Evolutionary conservation across 2,888 invertebrate genomes (phyloP), one percentile per base, ranked within the genome.

Genomic region (Scaptodrosophila latifasciaeformis): DNA sequence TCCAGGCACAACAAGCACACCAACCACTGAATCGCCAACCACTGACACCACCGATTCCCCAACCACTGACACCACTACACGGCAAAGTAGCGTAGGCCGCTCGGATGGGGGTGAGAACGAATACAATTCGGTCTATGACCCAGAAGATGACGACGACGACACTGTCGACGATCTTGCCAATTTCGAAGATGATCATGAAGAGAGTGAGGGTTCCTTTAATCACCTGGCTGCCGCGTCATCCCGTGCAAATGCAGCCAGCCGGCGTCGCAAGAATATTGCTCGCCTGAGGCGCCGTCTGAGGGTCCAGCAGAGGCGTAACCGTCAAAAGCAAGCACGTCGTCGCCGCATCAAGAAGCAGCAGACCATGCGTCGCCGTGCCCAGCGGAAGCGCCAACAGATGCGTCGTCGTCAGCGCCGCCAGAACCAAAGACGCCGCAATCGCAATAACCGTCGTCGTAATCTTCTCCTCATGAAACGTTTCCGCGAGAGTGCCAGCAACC

Each of bases 381-480:
- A 31, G 54, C 70, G 53, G 1, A 24, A 24, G 24, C 65, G 60
- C 35, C 59, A 58, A 49, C 60, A 69, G 21, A 48, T 50, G 39
- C 56, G 55, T 47, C 67, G 51, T 18, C 64, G 64, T 12, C 62
- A 59, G 4, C 60, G 52, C n/a, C 60, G 51, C 31, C 71, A 49
- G n/a, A 42, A 60, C 43, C 50, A 61, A 53, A 50, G 50, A 24
- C 62, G 63, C 24, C 67, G 59, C 10, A 70, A 63, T 30, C 66
- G 50, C 13, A 64, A 49, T 47, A 65, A 61, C 40, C 62, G 46
- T 13, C 62, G 62, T 30, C 59, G 45, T 39, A 66, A 62, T 48
- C 30, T 43, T 21, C 70, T 67, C 7, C 54, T 53, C 7, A 46
- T 64, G 30, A 49, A 45, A 6, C 72, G 72, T 4, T 42, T 70